A percentile compares a stretch with the other conserved stretches of the same genome.
Conservation (phyloP, 2,797 vertebrate species). For the Crenuchus spilurus region DNA sequence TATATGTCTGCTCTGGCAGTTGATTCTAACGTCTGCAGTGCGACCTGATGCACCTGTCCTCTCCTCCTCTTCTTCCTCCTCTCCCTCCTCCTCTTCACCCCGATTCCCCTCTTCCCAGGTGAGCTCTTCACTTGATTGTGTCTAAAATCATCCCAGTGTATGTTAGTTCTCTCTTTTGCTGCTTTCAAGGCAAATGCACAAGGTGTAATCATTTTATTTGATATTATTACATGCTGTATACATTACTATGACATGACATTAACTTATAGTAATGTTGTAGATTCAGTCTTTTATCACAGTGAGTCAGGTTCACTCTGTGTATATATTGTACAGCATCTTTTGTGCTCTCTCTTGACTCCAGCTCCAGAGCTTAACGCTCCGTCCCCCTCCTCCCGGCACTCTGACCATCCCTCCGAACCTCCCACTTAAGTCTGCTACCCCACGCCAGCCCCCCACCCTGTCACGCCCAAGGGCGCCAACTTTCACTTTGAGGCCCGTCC, state of each 20-base stretch:
- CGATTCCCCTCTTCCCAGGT: conserved; percentile 92
- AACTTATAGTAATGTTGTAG: neutral
- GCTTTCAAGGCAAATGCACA: neutral
- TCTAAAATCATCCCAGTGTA: neutral
- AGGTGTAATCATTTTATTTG: neutral
- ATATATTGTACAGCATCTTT: neutral
- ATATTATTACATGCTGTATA: neutral
- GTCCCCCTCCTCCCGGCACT: conserved; percentile 86
- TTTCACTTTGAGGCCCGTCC: conserved; percentile 73
- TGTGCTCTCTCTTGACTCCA: conserved; percentile 75
- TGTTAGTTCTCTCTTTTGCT: neutral
- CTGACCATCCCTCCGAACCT: conserved; percentile 89
- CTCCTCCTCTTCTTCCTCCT: conserved; percentile 57
- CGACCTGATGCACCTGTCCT: conserved; percentile 66
- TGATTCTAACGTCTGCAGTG: conserved; percentile 81
- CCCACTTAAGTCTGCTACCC: conserved; percentile 84
- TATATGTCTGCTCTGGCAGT: conserved; percentile 62
- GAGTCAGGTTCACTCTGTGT: neutral
- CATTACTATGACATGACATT: neutral
- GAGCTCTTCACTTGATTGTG: conserved; percentile 67
- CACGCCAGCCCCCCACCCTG: conserved; percentile 79
- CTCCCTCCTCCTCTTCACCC: conserved; percentile 72
- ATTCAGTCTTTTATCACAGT: neutral
- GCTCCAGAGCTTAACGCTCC: conserved; percentile 93
- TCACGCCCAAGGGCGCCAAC: conserved; percentile 80